Conservation (phyloP, 2,797 vertebrate species). For the Carapus acus region DNA sequence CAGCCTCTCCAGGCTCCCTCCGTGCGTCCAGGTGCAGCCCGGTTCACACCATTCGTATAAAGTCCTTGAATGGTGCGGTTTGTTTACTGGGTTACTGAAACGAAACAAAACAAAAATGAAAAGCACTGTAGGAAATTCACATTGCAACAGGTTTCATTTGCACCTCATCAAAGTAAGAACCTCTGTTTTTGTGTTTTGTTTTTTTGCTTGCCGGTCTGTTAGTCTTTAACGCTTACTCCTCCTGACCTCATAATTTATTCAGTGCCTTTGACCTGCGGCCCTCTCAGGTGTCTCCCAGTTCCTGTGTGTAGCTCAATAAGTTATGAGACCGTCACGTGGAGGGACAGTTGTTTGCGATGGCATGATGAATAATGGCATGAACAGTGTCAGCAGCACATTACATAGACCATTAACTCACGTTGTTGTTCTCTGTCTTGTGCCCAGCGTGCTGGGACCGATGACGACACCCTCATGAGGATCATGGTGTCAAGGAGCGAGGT, state of each 20-base stretch:
- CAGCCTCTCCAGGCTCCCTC: too few relatives aligned
- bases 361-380: neutral
- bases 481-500: conserved; percentile 91
- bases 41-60: too few relatives aligned
- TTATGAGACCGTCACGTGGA: neutral
- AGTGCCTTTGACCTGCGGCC: conserved; percentile 1
- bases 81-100: too few relatives aligned
- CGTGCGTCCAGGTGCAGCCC: too few relatives aligned
- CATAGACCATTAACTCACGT: neutral
- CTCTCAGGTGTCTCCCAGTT: conserved; percentile 1
- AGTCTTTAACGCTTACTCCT: too few relatives aligned
- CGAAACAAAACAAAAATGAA: too few relatives aligned
- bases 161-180: too few relatives aligned
- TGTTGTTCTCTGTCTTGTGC: conserved; percentile 1
- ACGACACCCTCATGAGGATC: conserved; percentile 83
- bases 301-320: conserved; percentile 2
- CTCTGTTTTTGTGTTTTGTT: neutral
- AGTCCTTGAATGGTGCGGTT: too few relatives aligned
- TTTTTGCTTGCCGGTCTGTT: too few relatives aligned
- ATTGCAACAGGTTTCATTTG: too few relatives aligned
- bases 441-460: conserved; percentile 88
- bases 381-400: neutral
- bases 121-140: too few relatives aligned
- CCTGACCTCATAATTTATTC: neutral
- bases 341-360: neutral